Base-by-base conservation (phyloP, 2,797 vertebrate species). In the Sternarchorhynchus goeldii region DNA sequence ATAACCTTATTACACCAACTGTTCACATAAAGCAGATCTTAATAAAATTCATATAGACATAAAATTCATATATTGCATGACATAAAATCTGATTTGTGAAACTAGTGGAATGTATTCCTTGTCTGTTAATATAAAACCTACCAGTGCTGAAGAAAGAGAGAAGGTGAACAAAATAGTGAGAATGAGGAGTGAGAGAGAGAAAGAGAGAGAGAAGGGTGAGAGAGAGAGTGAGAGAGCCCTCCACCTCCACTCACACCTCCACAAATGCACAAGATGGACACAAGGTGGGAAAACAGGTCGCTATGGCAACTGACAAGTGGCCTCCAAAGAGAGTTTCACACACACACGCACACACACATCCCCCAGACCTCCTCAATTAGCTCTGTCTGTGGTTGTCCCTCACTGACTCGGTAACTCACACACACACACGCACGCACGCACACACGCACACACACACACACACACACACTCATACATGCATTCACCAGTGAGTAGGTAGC, bases 231-330 rank as follows among this genome's bases (percentile, higher is more conserved):
- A 74, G 56, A 68, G 56, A 83, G 60, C 67, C 59, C 64, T 83
- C 81, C 79, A 81, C 79, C 84, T 85, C 76, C 76, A 82, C 67
- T 79, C 60, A 83, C 84, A 85, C 84, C 81, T 79, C 79, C 84
- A 85, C 81, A 83, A 81, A 85, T 80, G 74, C 81, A 70, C 74
- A 79, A 81, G 81, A 82, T 70, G 56, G 65, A 82, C 81, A 82
- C 81, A 86, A 82, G 81, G 82, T 86, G 82, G 82, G 81, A 86
- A 83, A 82, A 76, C 85, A 86, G 78, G 85, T 86, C 85, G 82
- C 85, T 82, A 86, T 86, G 81, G 85, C 82, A 86, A 86, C 85
- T 84, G 85, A 79, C 68, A 62, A 86, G 82, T 83, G 82, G 79
- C 79, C 82, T 85, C 84, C 74, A 80, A 83, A 72, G 72, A 83